phyloP scores from a whole-genome alignment of 2,113 vertebrate species.

The Lampris megalopsis region DNA sequence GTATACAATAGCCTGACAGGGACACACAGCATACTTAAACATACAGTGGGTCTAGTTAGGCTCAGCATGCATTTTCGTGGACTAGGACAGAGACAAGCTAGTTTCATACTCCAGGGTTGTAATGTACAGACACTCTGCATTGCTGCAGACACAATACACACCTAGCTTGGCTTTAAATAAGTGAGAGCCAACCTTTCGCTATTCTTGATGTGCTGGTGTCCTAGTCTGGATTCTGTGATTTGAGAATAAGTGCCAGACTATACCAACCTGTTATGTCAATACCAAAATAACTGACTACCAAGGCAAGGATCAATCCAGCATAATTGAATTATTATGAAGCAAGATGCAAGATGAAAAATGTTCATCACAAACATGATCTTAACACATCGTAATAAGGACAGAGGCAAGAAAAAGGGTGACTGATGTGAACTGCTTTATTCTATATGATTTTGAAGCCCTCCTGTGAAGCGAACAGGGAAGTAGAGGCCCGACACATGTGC shows the following conservation, averaged over 20 bases:
- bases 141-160: constrained; percentile 42
- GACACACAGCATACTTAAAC: constrained; percentile 34
- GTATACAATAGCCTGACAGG: constrained; percentile 51
- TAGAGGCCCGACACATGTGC: constrained; percentile 54
- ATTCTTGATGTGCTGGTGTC: constrained; percentile 23
- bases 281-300: neutral
- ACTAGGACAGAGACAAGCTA: constrained; percentile 33
- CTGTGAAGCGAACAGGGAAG: constrained; percentile 31
- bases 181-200: constrained; percentile 29
- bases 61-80: constrained; percentile 39
- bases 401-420: constrained; percentile 26
- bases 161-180: constrained; percentile 31
- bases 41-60: constrained; percentile 28
- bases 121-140: constrained; percentile 43
- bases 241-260: constrained; percentile 1
- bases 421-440: constrained; percentile 51
- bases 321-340: neutral
- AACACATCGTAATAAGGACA: constrained; percentile 12
- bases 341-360: constrained; percentile 28
- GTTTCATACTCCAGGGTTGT: constrained; percentile 27
- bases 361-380: constrained; percentile 25
- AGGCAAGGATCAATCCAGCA: neutral
- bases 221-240: constrained; percentile 4
- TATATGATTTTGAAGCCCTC: constrained; percentile 44
- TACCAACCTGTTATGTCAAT: neutral